Evolutionary conservation across 2,797 vertebrate species (phyloP), one percentile per base, ranked within the genome.

Genomic region (Micromesistius poutassou): DNA sequence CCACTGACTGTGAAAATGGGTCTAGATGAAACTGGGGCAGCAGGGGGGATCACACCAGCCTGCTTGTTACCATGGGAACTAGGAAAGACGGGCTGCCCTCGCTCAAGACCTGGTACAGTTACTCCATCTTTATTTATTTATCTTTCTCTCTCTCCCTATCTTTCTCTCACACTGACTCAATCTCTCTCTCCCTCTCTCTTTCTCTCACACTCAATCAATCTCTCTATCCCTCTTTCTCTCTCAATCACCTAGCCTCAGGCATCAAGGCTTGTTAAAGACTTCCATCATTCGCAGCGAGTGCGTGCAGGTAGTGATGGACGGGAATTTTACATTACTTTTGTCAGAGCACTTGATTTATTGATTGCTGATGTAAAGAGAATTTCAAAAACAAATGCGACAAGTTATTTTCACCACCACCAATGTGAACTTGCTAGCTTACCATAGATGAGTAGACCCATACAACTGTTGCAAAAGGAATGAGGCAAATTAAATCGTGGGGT

Each of bases 1-100:
- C 84, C 79, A 55, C 80, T 73, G 85, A 77, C 83, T 83, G 78
- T 85, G 83, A 79, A 79, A 84, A 88, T 77, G 79, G 77, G 82
- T 81, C 80, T 22, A 76, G 74, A 38, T 76, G 79, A 84, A 75
- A 62, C 35, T 35, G 40, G 40, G 74, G 30, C n/a, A 74, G 79
- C 81, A 83, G 40, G 68, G 25, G 77, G 35, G 30, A 33, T 76
- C 72, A 66, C 77, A 84, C 74, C 78, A 83, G 80, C 82, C 70
- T 80, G 76, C 55, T 80, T 0, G 93, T 94, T 93, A 86, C 94
- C 91, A 95, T 94, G 92, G 94, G 89, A 94, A 94, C 93, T 90
- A 88, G 92, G 92, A 92, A 91, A 92, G 91, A 91, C 92, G 89
- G 74, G 76, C 78, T 75, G 77, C 73, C 82, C 86, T n/a, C 74